Base-by-base conservation (phyloP, 1,140 invertebrate genomes). In the Bombus cullumanus region DNA sequence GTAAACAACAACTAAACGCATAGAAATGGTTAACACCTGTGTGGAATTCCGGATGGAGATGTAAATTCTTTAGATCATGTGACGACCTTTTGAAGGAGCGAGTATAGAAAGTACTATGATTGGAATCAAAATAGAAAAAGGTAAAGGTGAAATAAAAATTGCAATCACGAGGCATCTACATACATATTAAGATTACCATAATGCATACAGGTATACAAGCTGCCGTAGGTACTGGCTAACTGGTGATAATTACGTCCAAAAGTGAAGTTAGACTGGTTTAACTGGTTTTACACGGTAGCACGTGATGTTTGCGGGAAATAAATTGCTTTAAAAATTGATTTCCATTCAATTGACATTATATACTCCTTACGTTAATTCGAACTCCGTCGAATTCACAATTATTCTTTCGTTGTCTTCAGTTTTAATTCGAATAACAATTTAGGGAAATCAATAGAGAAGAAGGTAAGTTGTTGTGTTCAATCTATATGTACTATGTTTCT, bases 251-350 rank as follows among this genome's bases (percentile, higher is more conserved):
- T 79, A 53, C 47, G 39, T 72, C 39, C 39, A 72, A 80, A 84
- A 79, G 75, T 79, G 53, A 85, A 62, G 66, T 39, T 34, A 64
- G 53, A 84, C 75, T 79, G 66, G 83, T 85, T 80, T 71, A 62
- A 80, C 83, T 79, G 83, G 83, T 85, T 80, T 80, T 28, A n/a
- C 66, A 41, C n/a, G 31, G 43, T 22, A n/a, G 39, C 76, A 62
- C 53, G 53, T 69, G 75, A 84, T 57, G 68, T 3, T 80, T n/a
- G 39, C 31, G 13, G 9, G n/a, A 10, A 25, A 71, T 64, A 80
- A 79, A 47, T 28, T n/a, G n/a, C n/a, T 22, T 37, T 22, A 79
- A 47, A 78, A 76, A 47, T 9, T 31, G 47, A 71, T 78, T 57
- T 15, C 82, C 41, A 64, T 37, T n/a, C 37, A 47, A 37, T 75